These are phyloP conservation scores for Drosophila azteca DNA, from an alignment of 1,140 invertebrate species.

Conservation along the genomic window DNA sequence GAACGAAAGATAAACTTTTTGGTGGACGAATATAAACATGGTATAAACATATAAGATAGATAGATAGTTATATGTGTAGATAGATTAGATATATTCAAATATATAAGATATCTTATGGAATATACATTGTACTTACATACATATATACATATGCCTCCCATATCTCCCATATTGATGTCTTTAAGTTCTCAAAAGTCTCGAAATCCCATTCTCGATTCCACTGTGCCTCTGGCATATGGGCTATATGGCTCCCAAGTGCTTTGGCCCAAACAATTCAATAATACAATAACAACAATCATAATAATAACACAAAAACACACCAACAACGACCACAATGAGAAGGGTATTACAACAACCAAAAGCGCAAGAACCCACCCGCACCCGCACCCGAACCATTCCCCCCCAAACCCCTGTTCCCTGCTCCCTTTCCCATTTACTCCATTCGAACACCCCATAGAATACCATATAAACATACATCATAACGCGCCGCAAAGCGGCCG, in stretches of 20 bases:
- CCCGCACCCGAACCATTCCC: constrained; percentile 11
- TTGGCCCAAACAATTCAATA: constrained; percentile 82
- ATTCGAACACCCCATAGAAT: not conserved
- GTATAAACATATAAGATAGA: no score
- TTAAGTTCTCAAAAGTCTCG: no score
- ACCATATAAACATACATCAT: constrained; percentile 73
- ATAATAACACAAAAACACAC: constrained; percentile 80
- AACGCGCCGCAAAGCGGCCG: constrained; percentile 63
- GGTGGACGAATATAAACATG: no score
- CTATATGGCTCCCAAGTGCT: constrained; percentile 62
- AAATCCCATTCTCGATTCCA: constrained; percentile 10
- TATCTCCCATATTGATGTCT: no score
- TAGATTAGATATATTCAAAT: no score
- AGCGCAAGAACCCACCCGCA: constrained; percentile 51
- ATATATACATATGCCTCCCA: no score
- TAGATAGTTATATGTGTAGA: no score
- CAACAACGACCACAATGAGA: constrained; percentile 36
- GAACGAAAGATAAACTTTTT: no score
- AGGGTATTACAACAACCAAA: constrained; percentile 64
- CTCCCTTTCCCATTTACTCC: not conserved
- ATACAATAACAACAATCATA: constrained; percentile 83
- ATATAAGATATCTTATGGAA: no score
- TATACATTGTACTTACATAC: no score
- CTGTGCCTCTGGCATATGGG: constrained; percentile 36
- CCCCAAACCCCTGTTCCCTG: no score